These are phyloP conservation scores for Zophobas atratus DNA, from an alignment of 1,140 invertebrate species.

Conservation along the genomic window DNA sequence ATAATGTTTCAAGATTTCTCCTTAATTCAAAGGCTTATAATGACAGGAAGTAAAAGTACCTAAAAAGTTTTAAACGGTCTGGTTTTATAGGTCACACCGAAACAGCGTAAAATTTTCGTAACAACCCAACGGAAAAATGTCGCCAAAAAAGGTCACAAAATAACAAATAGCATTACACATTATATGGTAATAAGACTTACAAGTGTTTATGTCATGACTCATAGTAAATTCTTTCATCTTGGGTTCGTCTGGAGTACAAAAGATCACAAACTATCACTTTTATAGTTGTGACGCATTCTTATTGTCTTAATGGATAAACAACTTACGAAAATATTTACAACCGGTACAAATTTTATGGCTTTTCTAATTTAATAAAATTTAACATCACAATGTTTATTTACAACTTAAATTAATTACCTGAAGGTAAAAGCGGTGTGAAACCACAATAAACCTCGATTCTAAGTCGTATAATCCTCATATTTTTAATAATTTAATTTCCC, in stretches of 20 bases:
- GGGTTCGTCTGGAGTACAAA: conserved; percentile 16
- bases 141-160: conserved; percentile 13
- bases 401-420: conserved; percentile 1
- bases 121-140: conserved; percentile 20
- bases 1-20: conserved; percentile 21
- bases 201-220: conserved; percentile 21
- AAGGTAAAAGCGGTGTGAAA: conserved; percentile 5
- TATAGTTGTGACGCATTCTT: conserved; percentile 18
- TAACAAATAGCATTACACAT: conserved; percentile 22
- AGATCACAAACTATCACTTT: conserved; percentile 17
- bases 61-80: conserved; percentile 8
- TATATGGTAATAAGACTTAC: conserved; percentile 24
- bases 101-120: neutral
- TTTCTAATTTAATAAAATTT: conserved; percentile 8
- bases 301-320: conserved; percentile 26
- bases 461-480: neutral
- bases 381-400: conserved; percentile 2
- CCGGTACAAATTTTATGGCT: conserved; percentile 4
- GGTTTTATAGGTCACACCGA: conserved; percentile 15
- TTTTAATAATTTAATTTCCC: conserved; percentile 4
- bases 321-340: conserved; percentile 13
- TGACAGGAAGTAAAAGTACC: conserved; percentile 38
- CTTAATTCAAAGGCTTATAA: conserved; percentile 5
- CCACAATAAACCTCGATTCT: conserved; percentile 8
- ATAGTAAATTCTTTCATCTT: conserved; percentile 37